phyloP scores from a whole-genome alignment of 2,797 vertebrate genomes.

The Spheniscus humboldti region DNA sequence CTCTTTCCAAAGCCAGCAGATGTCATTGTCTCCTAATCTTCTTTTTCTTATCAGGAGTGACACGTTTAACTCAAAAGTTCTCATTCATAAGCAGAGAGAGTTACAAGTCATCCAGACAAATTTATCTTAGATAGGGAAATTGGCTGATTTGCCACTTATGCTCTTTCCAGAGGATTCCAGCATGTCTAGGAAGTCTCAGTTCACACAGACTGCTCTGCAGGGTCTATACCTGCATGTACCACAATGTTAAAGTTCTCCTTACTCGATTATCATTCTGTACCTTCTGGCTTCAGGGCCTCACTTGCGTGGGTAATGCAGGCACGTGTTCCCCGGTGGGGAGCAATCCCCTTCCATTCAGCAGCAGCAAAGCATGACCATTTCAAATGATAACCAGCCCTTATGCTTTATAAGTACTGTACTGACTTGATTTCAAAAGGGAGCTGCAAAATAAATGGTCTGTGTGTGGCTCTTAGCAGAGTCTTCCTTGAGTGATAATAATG shows the following conservation, averaged over 20 bases:
- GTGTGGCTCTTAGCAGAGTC: not conserved
- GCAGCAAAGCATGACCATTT: not conserved
- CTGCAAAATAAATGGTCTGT: not conserved
- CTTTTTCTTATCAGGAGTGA: constrained; percentile 1
- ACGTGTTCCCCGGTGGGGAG: not conserved
- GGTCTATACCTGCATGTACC: fast-evolving
- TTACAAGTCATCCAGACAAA: not conserved
- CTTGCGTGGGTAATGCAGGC: not conserved
- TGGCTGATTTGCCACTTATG: not conserved
- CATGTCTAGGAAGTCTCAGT: not conserved
- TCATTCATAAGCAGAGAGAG: not conserved
- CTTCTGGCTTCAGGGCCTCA: not conserved
- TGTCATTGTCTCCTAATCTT: constrained; percentile 61
- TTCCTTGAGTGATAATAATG: not conserved
- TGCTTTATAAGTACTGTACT: not conserved
- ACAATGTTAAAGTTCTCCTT: not conserved
- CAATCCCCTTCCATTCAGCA: not conserved
- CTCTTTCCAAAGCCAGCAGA: constrained; percentile 53
- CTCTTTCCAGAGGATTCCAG: constrained; percentile 9
- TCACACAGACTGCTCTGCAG: not conserved
- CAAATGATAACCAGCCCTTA: not conserved
- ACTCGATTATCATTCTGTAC: not conserved
- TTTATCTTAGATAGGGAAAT: not conserved
- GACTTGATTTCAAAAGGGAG: not conserved
- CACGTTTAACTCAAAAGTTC: constrained; percentile 10